Evolutionary conservation across 2,888 invertebrate genomes (phyloP).

Genomic region (Oasisia sp.): DNA sequence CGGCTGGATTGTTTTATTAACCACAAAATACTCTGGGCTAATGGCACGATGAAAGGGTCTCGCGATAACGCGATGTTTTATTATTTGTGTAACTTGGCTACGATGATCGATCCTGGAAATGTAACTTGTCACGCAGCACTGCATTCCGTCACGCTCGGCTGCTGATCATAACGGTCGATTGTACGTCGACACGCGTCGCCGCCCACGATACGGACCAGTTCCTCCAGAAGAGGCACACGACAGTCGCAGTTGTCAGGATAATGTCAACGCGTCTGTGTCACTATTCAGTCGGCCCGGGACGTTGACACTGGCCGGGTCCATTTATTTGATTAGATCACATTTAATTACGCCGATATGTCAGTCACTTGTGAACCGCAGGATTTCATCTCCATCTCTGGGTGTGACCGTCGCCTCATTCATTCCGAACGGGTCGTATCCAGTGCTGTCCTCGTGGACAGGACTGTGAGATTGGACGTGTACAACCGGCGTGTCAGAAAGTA

Average conservation of each 20-base stretch:
- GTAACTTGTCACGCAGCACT: not conserved
- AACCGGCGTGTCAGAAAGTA: no score
- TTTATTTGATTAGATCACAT: not conserved
- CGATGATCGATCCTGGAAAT: not conserved
- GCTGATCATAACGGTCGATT: not conserved
- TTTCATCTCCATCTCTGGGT: no score
- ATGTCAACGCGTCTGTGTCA: not conserved
- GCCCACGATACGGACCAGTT: not conserved
- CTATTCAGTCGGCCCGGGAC: not conserved
- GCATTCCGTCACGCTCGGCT: not conserved
- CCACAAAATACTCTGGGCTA: not conserved
- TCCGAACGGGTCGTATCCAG: no score
- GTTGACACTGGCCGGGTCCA: not conserved
- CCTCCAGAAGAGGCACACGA: not conserved
- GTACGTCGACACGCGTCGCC: not conserved
- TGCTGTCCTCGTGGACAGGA: no score
- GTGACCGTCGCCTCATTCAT: no score
- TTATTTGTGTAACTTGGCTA: conserved; percentile 10
- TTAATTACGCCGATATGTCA: no score
- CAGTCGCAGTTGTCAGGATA: not conserved
- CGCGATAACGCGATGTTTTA: not conserved
- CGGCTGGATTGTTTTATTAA: not conserved
- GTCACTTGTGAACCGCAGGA: no score
- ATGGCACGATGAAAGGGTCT: not conserved
- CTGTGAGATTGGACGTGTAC: no score